These are phyloP conservation scores for Acanthopagrus latus DNA, from an alignment of 2,797 vertebrate species.

Conservation along the genomic window DNA sequence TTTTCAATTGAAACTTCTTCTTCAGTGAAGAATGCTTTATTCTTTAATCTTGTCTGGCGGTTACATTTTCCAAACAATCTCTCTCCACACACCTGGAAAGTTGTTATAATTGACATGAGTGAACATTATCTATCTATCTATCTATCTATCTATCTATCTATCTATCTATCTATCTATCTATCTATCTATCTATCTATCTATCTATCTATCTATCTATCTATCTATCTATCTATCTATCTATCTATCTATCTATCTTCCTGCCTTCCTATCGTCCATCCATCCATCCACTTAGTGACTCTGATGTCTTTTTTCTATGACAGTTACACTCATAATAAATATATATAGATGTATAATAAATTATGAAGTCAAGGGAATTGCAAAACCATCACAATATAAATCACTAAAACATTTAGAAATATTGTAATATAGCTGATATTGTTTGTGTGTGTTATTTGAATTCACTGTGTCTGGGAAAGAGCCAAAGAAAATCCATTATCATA, in stretches of 20 bases:
- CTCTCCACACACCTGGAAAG: background rate
- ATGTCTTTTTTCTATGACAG: background rate
- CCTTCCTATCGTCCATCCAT: too few relatives aligned
- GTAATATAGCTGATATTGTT: background rate
- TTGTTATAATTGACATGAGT: background rate
- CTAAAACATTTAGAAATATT: background rate
- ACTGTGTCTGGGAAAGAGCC: background rate
- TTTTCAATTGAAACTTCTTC: conserved; percentile 35
- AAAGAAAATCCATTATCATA: background rate
- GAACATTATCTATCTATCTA: background rate
- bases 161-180: too few relatives aligned
- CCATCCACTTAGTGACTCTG: background rate
- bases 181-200: too few relatives aligned
- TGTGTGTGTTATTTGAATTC: background rate
- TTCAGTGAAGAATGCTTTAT: conserved; percentile 8
- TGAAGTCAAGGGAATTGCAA: background rate
- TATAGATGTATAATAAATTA: background rate
- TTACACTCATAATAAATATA: background rate
- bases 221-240: too few relatives aligned
- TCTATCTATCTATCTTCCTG: too few relatives aligned
- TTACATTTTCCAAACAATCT: conserved; percentile 14
- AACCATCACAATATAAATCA: background rate
- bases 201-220: too few relatives aligned
- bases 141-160: too few relatives aligned
- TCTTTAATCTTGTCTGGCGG: background rate